phyloP scores from a whole-genome alignment of 2,888 invertebrate genomes.

The Lypha dubia region DNA sequence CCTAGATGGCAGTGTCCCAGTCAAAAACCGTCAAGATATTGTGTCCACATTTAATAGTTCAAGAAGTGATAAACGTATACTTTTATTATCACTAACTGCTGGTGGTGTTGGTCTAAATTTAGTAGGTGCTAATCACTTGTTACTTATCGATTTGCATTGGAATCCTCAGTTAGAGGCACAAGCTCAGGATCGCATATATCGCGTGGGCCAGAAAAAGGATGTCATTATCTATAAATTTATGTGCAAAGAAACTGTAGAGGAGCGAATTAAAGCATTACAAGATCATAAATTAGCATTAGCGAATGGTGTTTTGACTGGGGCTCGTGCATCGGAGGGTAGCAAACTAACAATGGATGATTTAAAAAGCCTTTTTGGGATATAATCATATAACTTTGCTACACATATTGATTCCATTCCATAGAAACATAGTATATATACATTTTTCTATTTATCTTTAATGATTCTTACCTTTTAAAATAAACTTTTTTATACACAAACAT shows the following conservation, averaged over 20 bases:
- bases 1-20: slow-evolving; percentile 90
- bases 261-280: slow-evolving; percentile 91
- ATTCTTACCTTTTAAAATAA: slow-evolving; percentile 46
- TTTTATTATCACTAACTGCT: slow-evolving; percentile 94
- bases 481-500: slow-evolving; percentile 46
- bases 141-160: slow-evolving; percentile 97
- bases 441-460: slow-evolving; percentile 19
- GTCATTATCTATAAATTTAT: slow-evolving; percentile 94
- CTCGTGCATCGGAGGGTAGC: slow-evolving; percentile 85
- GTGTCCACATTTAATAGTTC: slow-evolving; percentile 89
- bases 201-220: slow-evolving; percentile 93
- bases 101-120: slow-evolving; percentile 98
- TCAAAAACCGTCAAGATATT: slow-evolving; percentile 88
- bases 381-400: slow-evolving; percentile 28
- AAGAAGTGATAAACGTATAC: slow-evolving; percentile 85
- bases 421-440: slow-evolving; percentile 5
- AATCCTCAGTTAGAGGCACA: slow-evolving; percentile 98
- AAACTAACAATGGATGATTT: slow-evolving; percentile 92
- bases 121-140: slow-evolving; percentile 94
- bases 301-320: slow-evolving; percentile 89
- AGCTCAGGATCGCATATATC: slow-evolving; percentile 96
- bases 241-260: slow-evolving; percentile 93
- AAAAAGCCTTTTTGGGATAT: slow-evolving; percentile 87
- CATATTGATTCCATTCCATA: slow-evolving; percentile 15
- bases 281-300: slow-evolving; percentile 91